phyloP scores from a whole-genome alignment of 2,113 vertebrate genomes.

The Lasiurus borealis region DNA sequence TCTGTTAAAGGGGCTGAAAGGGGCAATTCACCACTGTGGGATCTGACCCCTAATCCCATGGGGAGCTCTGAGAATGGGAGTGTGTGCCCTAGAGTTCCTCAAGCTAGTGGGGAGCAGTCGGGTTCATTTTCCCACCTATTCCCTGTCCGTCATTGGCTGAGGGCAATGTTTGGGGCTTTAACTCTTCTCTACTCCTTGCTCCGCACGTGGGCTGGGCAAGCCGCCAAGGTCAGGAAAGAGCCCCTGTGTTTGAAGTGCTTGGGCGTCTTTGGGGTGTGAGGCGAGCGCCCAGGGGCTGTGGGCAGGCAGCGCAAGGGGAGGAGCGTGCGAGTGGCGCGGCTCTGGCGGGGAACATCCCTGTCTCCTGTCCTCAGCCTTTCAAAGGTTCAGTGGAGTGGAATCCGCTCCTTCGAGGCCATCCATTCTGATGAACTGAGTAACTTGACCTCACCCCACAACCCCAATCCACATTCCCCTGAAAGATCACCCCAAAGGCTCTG shows the following conservation, averaged over 20 bases:
- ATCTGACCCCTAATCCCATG: no score
- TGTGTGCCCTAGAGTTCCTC: background rate
- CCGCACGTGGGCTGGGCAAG: background rate
- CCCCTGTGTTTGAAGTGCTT: accelerated
- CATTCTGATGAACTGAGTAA: background rate
- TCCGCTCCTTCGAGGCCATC: background rate
- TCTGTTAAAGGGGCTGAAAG: accelerated
- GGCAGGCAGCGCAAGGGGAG: background rate
- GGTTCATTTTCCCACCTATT: background rate
- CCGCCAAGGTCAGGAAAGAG: background rate
- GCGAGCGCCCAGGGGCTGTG: accelerated
- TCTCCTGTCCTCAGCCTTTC: background rate
- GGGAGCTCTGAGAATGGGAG: background rate
- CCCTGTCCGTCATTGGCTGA: background rate
- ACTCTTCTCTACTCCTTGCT: background rate
- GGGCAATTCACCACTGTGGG: background rate
- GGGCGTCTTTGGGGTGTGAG: background rate
- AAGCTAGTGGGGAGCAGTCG: no score
- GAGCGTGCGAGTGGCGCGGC: accelerated
- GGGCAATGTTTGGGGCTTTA: background rate
- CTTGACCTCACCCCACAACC: background rate
- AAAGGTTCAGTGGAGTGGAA: no score
- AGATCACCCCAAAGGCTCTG: background rate
- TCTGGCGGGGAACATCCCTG: background rate
- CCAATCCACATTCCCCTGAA: background rate